Evolutionary conservation across 2,113 vertebrate genomes (phyloP).

Genomic region (Mastomys coucha): DNA sequence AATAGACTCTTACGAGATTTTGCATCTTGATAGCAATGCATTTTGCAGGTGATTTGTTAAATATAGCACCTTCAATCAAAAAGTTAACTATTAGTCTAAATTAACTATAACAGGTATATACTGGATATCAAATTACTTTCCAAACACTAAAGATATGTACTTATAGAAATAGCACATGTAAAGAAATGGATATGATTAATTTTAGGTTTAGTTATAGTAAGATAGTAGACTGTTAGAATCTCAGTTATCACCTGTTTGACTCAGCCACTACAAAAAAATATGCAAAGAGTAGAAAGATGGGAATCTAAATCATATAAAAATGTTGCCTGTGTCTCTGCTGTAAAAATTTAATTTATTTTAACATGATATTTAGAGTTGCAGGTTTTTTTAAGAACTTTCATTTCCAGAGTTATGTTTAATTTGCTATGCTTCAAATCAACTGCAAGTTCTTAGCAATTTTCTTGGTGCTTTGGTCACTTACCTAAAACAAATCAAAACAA

Average conservation of each 20-base stretch:
- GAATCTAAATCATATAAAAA: neutral
- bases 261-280: neutral
- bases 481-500: slow-evolving; percentile 64
- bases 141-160: neutral
- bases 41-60: neutral
- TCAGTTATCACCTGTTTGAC: neutral
- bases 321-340: neutral
- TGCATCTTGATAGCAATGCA: neutral
- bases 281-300: neutral
- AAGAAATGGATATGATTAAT: neutral
- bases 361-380: neutral
- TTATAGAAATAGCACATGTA: neutral
- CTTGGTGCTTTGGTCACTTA: slow-evolving; percentile 65
- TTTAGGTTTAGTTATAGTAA: neutral
- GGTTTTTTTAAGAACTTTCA: neutral
- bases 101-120: neutral
- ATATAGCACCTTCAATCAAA: neutral
- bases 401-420: neutral
- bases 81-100: neutral
- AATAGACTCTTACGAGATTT: neutral
- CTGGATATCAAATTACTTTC: neutral
- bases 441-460: slow-evolving; percentile 28
- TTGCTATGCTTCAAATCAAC: slow-evolving; percentile 18
- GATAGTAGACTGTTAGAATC: neutral
- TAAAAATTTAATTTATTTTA: neutral